Evolutionary conservation across 2,113 vertebrate genomes (phyloP).

Genomic region (Lophochroa leadbeateri): DNA sequence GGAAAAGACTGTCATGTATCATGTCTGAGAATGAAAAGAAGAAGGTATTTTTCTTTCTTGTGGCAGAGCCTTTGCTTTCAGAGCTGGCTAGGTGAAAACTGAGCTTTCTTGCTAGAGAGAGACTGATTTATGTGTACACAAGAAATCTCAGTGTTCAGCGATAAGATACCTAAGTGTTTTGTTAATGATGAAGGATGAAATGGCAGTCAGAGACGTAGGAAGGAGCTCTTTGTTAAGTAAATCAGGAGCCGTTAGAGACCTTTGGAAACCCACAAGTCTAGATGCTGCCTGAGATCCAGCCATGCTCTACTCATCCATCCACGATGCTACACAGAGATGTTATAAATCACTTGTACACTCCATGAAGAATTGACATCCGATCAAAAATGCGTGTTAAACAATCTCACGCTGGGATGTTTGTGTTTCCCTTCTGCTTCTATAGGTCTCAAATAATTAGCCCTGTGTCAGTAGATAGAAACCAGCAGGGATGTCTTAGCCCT

Average conservation of each 20-base stretch:
- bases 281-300: neutral
- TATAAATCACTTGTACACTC: neutral
- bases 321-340: rapidly evolving
- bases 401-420: neutral
- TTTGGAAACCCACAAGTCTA: neutral
- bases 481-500: neutral
- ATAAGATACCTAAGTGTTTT: neutral
- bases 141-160: neutral
- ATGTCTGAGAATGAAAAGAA: neutral
- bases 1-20: neutral
- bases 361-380: neutral
- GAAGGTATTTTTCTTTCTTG: neutral
- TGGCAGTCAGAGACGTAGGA: neutral
- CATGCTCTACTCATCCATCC: neutral
- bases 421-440: neutral
- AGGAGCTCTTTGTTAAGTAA: neutral
- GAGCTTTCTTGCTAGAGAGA: neutral
- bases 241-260: neutral
- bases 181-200: conserved; percentile 10
- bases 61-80: neutral
- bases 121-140: conserved; percentile 6
- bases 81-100: neutral
- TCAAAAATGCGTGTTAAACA: neutral
- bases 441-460: neutral
- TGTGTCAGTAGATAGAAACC: neutral